phyloP scores from a whole-genome alignment of 2,113 vertebrate species.

The Bos indicus region DNA sequence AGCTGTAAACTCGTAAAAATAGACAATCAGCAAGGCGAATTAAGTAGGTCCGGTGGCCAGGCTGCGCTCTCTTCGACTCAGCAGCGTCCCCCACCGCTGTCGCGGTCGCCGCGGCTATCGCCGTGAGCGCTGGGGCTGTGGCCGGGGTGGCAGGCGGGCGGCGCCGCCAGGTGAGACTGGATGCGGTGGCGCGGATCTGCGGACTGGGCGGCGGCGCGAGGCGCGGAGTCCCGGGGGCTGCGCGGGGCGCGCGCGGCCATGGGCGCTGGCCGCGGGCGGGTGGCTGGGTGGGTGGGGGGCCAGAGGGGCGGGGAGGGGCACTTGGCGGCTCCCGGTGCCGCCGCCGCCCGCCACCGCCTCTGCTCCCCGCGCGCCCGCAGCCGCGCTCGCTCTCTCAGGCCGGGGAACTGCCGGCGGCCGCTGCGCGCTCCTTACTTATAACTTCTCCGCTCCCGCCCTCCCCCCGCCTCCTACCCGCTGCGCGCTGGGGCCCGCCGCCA shows the following conservation, averaged over 20 bases:
- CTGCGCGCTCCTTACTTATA: constrained; percentile 80
- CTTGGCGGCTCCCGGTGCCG: constrained; percentile 41
- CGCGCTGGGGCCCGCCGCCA: constrained; percentile 46
- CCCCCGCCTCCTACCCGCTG: constrained; percentile 71
- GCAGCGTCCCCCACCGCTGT: constrained; percentile 50
- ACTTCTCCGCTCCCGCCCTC: constrained; percentile 69
- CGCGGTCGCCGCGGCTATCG: constrained; percentile 42
- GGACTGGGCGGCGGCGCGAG: constrained; percentile 47
- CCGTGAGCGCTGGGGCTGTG: constrained; percentile 49
- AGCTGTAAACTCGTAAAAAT: constrained; percentile 67
- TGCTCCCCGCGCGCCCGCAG: constrained; percentile 50
- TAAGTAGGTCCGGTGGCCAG: constrained; percentile 46
- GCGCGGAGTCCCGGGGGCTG: constrained; percentile 55
- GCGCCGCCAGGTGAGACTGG: constrained; percentile 71
- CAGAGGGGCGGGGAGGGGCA: constrained; percentile 43
- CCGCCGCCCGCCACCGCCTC: constrained; percentile 54
- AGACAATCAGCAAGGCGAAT: constrained; percentile 51
- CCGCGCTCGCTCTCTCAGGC: constrained; percentile 43
- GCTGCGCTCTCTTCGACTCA: constrained; percentile 43
- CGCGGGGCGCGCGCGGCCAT: constrained; percentile 57
- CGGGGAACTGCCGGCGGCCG: constrained; percentile 70
- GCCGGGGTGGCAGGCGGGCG: constrained; percentile 58
- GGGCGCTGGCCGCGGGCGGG: constrained; percentile 72
- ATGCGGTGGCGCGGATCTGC: constrained; percentile 43
- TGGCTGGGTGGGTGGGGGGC: constrained; percentile 53